Conservation (phyloP, 2,797 vertebrate genomes). For the Darevskia nairensis region DNA sequence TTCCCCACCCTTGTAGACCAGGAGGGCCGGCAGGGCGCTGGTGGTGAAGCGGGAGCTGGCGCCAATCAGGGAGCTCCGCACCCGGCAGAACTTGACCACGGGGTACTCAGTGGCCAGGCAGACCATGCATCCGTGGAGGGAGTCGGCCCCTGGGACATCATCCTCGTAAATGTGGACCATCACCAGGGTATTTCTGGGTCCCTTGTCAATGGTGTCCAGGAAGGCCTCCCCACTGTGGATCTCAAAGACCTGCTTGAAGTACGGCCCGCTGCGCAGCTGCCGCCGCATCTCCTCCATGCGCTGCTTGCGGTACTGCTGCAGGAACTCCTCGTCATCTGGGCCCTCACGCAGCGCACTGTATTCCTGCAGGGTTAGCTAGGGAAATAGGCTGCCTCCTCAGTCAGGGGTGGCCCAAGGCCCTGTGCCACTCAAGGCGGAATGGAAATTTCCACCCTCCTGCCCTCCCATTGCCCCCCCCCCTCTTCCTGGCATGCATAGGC, state of each 20-base stretch:
- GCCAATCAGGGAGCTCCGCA: conserved; percentile 91
- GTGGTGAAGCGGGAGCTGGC: conserved; percentile 91
- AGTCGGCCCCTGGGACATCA: conserved; percentile 87
- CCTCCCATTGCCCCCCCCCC: too few relatives aligned
- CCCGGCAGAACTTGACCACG: conserved; percentile 92
- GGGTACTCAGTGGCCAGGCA: conserved; percentile 95
- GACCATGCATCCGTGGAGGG: conserved; percentile 92
- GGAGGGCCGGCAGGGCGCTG: conserved; percentile 93
- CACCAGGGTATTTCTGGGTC: conserved; percentile 89
- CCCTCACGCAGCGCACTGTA: conserved; percentile 86
- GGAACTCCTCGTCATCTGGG: conserved; percentile 91
- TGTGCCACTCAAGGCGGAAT: too few relatives aligned
- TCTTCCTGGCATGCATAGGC: too few relatives aligned
- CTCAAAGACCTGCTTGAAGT: conserved; percentile 90
- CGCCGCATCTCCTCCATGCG: conserved; percentile 95
- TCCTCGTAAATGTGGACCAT: conserved; percentile 96
- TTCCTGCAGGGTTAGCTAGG: conserved; percentile 91
- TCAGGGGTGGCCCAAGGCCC: too few relatives aligned
- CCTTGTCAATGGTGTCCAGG: conserved; percentile 91
- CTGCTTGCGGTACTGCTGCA: conserved; percentile 94
- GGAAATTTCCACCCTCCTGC: too few relatives aligned
- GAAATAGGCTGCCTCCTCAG: neutral
- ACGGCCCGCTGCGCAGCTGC: conserved; percentile 88
- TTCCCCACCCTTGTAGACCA: conserved; percentile 94
- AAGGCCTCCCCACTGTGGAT: conserved; percentile 91